Evolutionary conservation across 2,113 vertebrate genomes (phyloP).

Genomic region (Eretmodus cyanostictus): DNA sequence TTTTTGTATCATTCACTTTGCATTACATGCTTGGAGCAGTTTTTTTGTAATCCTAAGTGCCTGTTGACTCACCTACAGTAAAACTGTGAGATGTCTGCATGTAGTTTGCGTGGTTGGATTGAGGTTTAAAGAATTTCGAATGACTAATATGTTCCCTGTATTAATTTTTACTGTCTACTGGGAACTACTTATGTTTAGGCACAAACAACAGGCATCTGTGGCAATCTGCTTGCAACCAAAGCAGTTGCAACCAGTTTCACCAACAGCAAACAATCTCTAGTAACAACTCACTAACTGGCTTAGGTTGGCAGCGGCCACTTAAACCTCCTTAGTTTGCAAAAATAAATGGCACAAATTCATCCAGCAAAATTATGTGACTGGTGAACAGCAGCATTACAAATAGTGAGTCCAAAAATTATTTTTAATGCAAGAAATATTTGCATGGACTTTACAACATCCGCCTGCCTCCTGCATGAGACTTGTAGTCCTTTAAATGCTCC

Average conservation of each 20-base stretch:
- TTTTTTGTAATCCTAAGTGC: slow-evolving; percentile 12
- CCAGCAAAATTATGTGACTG: neutral
- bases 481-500: neutral
- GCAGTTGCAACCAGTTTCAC: neutral
- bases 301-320: neutral
- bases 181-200: neutral
- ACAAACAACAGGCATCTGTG: neutral
- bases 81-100: neutral
- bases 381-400: neutral
- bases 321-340: neutral
- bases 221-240: neutral
- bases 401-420: neutral
- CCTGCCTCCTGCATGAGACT: neutral
- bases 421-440: neutral
- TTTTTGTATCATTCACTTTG: slow-evolving; percentile 28
- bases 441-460: neutral
- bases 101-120: neutral
- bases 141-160: neutral
- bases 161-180: neutral
- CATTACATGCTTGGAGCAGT: slow-evolving; percentile 6
- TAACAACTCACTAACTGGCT: neutral
- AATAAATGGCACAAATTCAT: neutral
- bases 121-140: neutral
- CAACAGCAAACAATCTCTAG: neutral
- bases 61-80: slow-evolving; percentile 15